Base-by-base conservation (phyloP, 2,888 invertebrate species). In the Lasioglossum figueresi region DNA sequence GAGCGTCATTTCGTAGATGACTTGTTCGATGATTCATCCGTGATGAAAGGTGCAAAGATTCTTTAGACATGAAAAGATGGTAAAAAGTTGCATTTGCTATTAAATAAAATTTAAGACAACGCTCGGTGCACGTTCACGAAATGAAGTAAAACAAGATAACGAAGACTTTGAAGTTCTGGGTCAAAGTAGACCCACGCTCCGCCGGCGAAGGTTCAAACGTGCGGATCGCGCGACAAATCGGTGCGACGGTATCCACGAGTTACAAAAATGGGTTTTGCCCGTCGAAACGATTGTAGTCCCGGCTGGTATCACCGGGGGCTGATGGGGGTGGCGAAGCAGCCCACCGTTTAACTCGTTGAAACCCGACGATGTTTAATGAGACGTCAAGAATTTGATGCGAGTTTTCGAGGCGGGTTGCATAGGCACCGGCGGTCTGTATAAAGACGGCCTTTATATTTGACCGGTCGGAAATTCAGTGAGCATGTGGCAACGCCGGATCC, bases 391-490 rank as follows among this genome's bases (percentile, higher is more conserved):
- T 90, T 89, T 90, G 90, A 90, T 90, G 88, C 82, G 86, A 90
- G 91, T 89, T 89, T 88, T 85, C 85, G 86, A 85, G 83, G 68
- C 66, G 81, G 73, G 84, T 85, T 82, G 84, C 85, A 85, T 76
- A 70, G 70, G 72, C 59, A 59, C 63, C 43, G 73, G 40, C 75
- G 86, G 86, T 76, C 86, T 86, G 85, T 85, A 91, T 90, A 91
- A 90, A 90, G 91, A 85, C 90, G 79, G 88, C 82, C 85, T 90
- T 90, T 91, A 91, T 91, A 91, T 91, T 91, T 91, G 85, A 90
- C 81, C 91, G 91, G 86, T 91, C 86, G 88, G 91, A 91, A 91
- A 91, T 91, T 91, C 91, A 91, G 91, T 89, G 90, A 91, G 88
- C 91, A 89, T 91, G 91, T 91, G 91, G 91, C 91, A 91, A 91